These are phyloP conservation scores for Pangasius mekongensis DNA, from an alignment of 2,797 vertebrate genomes.

Conservation along the genomic window DNA sequence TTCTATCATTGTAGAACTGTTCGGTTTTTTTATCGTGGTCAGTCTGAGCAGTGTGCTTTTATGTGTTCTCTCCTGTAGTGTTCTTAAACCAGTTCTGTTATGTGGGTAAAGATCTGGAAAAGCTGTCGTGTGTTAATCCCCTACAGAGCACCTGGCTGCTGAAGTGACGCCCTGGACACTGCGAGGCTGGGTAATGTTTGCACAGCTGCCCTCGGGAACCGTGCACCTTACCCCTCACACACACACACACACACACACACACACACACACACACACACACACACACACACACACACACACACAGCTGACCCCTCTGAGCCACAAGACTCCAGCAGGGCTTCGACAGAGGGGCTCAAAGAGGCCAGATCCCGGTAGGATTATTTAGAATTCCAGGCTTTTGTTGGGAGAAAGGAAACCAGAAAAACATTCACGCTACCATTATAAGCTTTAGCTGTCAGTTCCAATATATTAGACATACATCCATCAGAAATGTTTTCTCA, in stretches of 20 bases:
- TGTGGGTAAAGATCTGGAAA: constrained; percentile 9
- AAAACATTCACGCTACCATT: constrained; percentile 47
- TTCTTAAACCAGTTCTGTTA: constrained; percentile 4
- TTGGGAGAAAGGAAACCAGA: constrained; percentile 13
- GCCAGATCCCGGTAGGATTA: constrained; percentile 43
- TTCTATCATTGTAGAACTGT: not conserved
- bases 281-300: constrained; percentile 54
- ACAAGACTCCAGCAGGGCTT: constrained; percentile 59
- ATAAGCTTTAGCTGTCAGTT: constrained; percentile 35
- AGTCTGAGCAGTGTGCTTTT: constrained; percentile 10
- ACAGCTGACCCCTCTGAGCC: constrained; percentile 47
- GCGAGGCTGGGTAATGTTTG: constrained; percentile 68
- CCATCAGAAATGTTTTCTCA: constrained; percentile 36
- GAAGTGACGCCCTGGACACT: constrained; percentile 57
- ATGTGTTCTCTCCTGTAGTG: constrained; percentile 16
- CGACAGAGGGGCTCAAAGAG: constrained; percentile 38
- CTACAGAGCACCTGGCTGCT: constrained; percentile 62
- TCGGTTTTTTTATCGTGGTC: not conserved
- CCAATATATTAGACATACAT: constrained; percentile 40
- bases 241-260: constrained; percentile 49
- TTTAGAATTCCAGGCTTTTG: constrained; percentile 50
- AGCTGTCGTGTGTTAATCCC: constrained; percentile 8
- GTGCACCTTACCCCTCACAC: constrained; percentile 68
- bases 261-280: constrained; percentile 51
- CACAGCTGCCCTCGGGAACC: constrained; percentile 74